Percentiles rank a stretch among this genome's conserved stretches.
phyloP scores from a whole-genome alignment of 2,113 vertebrate genomes.

The Dermatemys mawii region DNA sequence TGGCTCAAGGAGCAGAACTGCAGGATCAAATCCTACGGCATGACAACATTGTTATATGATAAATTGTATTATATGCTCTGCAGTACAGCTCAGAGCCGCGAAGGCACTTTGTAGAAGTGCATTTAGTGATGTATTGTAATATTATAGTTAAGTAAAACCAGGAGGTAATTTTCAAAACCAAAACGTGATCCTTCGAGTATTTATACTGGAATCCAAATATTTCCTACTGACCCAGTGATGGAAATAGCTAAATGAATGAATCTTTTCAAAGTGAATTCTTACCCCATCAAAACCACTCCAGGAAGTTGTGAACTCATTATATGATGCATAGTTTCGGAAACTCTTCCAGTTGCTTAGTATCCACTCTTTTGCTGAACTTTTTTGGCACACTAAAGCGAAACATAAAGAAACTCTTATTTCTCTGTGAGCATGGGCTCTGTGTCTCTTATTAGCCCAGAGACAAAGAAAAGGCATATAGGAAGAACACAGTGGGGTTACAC shows the following conservation, averaged over 20 bases:
- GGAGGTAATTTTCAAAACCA: neutral
- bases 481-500: neutral
- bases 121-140: neutral
- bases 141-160: neutral
- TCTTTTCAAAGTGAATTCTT: neutral
- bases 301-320: neutral
- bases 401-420: neutral
- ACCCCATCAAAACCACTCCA: constrained; percentile 46
- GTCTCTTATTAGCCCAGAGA: neutral
- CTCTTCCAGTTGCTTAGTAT: constrained; percentile 24
- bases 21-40: neutral
- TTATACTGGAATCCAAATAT: neutral
- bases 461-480: neutral
- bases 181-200: neutral
- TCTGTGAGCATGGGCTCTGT: too few relatives aligned
- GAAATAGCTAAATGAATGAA: neutral
- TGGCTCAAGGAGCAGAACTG: neutral
- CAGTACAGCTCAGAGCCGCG: neutral
- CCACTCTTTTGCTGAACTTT: constrained; percentile 13
- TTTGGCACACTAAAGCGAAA: constrained; percentile 27
- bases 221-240: neutral
- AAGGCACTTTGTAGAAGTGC: neutral
- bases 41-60: neutral
- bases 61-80: neutral
- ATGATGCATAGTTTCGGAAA: constrained; percentile 15